A percentile compares a stretch with the other conserved stretches of the same genome.
phyloP scores from a whole-genome alignment of 2,888 invertebrate species.

The Cloeon dipterum region DNA sequence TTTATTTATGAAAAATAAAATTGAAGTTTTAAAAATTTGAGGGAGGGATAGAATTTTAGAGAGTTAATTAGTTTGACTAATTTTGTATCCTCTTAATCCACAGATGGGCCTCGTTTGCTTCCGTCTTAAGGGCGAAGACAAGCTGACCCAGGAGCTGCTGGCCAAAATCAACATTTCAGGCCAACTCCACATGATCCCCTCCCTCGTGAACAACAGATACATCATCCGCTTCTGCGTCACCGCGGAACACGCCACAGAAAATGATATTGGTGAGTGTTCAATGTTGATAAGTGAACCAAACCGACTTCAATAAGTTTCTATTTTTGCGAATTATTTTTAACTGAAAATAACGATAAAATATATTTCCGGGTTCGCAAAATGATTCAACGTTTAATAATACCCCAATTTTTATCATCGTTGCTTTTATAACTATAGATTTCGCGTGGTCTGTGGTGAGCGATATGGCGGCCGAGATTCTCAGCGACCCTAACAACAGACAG shows the following conservation, averaged over 20 bases:
- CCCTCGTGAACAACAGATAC: slow-evolving; percentile 49
- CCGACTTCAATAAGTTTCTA: too few species aligned
- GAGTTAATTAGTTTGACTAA: not conserved
- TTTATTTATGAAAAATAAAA: not conserved
- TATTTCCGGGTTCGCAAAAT: too few species aligned
- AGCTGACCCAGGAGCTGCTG: slow-evolving; percentile 48
- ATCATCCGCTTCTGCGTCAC: slow-evolving; percentile 61
- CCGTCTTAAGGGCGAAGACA: slow-evolving; percentile 42
- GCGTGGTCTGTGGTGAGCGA: slow-evolving; percentile 71
- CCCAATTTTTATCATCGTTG: not conserved
- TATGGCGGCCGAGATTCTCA: slow-evolving; percentile 40
- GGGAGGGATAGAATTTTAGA: not conserved
- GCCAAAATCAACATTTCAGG: slow-evolving; percentile 64
- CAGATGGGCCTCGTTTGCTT: slow-evolving; percentile 55
- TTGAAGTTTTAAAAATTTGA: not conserved
- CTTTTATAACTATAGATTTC: slow-evolving; percentile 28
- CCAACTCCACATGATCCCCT: slow-evolving; percentile 67
- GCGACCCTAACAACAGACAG: slow-evolving; percentile 5
- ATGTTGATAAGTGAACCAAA: too few species aligned
- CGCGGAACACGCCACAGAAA: slow-evolving; percentile 48
- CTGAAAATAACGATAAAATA: too few species aligned
- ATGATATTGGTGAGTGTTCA: slow-evolving; percentile 30
- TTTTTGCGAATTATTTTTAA: too few species aligned
- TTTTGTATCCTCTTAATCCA: too few species aligned
- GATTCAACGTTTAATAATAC: too few species aligned